phyloP scores from a whole-genome alignment of 2,888 invertebrate genomes.

The Drosophila crucigera region DNA sequence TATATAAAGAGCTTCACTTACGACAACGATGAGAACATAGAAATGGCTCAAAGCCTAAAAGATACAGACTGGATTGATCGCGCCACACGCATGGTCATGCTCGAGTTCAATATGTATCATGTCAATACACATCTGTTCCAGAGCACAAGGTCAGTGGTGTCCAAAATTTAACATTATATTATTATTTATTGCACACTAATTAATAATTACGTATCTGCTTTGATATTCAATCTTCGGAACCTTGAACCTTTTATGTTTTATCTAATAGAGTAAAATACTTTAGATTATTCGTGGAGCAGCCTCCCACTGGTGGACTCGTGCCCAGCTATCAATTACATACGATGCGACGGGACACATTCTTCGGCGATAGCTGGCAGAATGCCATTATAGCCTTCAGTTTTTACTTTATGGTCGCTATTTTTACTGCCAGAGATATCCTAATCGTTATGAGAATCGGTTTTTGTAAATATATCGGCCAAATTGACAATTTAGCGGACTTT shows the following conservation, averaged over 20 bases:
- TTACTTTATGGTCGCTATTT: not conserved
- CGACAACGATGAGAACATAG: not conserved
- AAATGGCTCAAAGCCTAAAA: not conserved
- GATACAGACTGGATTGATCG: conserved; percentile 25
- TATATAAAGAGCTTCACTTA: conserved; percentile 20
- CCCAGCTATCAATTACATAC: not conserved
- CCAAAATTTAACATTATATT: not conserved
- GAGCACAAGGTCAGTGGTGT: conserved; percentile 32
- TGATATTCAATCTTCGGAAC: not conserved
- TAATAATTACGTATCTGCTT: not conserved
- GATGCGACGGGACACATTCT: conserved; percentile 20
- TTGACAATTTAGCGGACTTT: conserved; percentile 23
- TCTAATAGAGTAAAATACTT: not conserved
- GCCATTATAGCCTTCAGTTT: not conserved
- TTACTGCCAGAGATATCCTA: not conserved
- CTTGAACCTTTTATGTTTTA: not conserved
- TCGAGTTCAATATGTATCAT: conserved; percentile 46
- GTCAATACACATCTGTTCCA: conserved; percentile 25
- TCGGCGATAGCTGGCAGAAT: not conserved
- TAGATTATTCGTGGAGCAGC: conserved; percentile 21
- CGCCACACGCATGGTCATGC: conserved; percentile 15
- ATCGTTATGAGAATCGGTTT: conserved; percentile 2
- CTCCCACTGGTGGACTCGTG: conserved; percentile 23
- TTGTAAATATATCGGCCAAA: not conserved
- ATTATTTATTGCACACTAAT: not conserved